Evolutionary conservation across 2,888 invertebrate species (phyloP).

Genomic region (Dorcus hopei): DNA sequence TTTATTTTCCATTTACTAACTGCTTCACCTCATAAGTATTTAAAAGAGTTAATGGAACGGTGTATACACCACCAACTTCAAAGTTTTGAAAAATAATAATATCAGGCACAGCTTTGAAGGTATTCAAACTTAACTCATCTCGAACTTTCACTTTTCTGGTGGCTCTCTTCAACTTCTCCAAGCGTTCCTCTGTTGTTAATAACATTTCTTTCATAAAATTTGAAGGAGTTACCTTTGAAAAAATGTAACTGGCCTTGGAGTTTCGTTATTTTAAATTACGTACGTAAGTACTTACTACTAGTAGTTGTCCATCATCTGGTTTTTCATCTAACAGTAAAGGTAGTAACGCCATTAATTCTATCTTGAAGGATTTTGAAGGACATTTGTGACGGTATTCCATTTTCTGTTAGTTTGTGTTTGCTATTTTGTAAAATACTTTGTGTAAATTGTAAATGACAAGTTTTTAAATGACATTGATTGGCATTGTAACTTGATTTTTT

Average conservation of each 20-base stretch:
- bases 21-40: slow-evolving; percentile 56
- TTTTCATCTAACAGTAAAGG: no score
- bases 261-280: no score
- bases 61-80: slow-evolving; percentile 52
- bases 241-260: background rate
- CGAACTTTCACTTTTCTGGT: slow-evolving; percentile 23
- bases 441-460: no score
- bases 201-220: slow-evolving; percentile 38
- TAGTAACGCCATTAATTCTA: no score
- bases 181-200: slow-evolving; percentile 39
- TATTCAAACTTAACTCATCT: slow-evolving; percentile 7
- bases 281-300: no score
- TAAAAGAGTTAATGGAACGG: slow-evolving; percentile 54
- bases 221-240: slow-evolving; percentile 41
- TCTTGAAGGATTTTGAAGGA: no score
- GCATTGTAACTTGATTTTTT: no score
- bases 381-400: no score
- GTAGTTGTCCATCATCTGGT: no score
- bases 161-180: slow-evolving; percentile 33
- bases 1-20: background rate
- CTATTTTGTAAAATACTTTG: no score
- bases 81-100: slow-evolving; percentile 62
- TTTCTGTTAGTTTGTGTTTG: no score
- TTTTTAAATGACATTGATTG: no score
- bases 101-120: slow-evolving; percentile 46